Conservation (phyloP, 2,113 vertebrate genomes). For the Theristicus caerulescens region DNA sequence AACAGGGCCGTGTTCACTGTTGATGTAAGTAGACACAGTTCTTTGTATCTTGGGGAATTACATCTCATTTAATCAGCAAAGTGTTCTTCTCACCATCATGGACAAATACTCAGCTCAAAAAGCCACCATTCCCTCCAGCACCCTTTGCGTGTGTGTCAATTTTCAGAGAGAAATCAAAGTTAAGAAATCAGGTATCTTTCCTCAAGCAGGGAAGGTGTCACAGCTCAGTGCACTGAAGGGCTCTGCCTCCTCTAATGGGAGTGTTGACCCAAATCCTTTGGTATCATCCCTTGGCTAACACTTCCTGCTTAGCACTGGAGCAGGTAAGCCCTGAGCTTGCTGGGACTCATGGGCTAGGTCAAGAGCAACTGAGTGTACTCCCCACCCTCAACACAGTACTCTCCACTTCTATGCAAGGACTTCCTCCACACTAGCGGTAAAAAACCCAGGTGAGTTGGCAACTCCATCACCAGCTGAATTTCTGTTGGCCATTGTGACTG, state of each 20-base stretch:
- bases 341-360: neutral
- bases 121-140: neutral
- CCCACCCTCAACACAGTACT: neutral
- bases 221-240: neutral
- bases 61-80: neutral
- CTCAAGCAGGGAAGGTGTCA: neutral
- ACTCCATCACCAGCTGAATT: neutral
- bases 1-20: neutral
- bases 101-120: neutral
- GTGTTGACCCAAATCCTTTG: neutral
- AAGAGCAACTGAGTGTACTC: neutral
- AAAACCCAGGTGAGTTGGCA: fast-evolving
- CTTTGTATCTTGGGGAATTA: neutral
- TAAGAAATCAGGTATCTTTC: neutral
- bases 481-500: neutral
- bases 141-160: neutral
- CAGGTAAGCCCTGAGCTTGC: neutral
- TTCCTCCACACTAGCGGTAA: neutral
- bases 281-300: neutral
- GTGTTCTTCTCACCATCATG: neutral
- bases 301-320: neutral
- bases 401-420: neutral
- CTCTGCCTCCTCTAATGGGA: neutral
- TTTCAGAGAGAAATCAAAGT: neutral
- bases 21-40: neutral